phyloP scores from a whole-genome alignment of 2,888 invertebrate species.

The Microctonus hyperodae region DNA sequence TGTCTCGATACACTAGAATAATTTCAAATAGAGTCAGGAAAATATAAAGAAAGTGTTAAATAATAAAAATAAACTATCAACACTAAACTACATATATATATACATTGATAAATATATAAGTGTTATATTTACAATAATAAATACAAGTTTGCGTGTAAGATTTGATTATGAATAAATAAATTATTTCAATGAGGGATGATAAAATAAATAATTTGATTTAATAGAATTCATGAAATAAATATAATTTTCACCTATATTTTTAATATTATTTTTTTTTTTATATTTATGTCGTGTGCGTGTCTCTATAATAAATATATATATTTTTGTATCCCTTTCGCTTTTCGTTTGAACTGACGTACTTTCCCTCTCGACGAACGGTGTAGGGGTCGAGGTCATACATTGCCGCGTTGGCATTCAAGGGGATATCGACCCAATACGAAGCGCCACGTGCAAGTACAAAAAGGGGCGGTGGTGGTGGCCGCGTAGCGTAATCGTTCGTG shows the following conservation, averaged over 20 bases:
- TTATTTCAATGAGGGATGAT: too few relatives aligned
- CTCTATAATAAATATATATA: background rate
- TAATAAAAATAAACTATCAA: background rate
- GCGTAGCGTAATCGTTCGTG: slow-evolving; percentile 39
- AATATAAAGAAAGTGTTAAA: background rate
- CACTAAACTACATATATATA: background rate
- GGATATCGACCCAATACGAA: slow-evolving; percentile 40
- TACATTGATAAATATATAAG: too few relatives aligned
- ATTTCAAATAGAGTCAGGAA: slow-evolving; percentile 5
- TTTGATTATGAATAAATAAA: too few relatives aligned
- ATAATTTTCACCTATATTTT: background rate
- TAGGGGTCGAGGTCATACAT: slow-evolving; percentile 38
- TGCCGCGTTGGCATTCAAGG: slow-evolving; percentile 24
- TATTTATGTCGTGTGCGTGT: background rate
- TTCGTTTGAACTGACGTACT: slow-evolving; percentile 28
- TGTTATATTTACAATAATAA: too few relatives aligned
- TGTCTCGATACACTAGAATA: slow-evolving; percentile 15
- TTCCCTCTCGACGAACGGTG: slow-evolving; percentile 48
- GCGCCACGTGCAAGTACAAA: slow-evolving; percentile 35
- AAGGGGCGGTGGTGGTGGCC: slow-evolving; percentile 35
- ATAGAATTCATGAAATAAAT: too few relatives aligned
- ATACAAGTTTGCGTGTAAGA: too few relatives aligned
- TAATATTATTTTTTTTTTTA: background rate
- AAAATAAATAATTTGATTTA: too few relatives aligned
- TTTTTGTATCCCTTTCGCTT: slow-evolving; percentile 36